Conservation (phyloP, 2,797 vertebrate species). For the Trematomus bernacchii region DNA sequence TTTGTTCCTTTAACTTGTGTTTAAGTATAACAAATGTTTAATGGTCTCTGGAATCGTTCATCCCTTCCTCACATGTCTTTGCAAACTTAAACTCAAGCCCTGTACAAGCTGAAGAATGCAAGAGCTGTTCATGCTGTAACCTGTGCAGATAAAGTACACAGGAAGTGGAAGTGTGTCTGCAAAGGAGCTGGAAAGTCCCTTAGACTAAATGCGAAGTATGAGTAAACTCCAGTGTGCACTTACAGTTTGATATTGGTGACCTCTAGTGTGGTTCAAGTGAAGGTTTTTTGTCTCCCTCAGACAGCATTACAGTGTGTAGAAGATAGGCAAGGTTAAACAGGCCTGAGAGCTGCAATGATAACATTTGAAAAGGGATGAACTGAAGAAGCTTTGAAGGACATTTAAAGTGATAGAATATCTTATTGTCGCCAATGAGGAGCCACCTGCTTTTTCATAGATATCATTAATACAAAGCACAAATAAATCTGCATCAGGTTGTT, state of each 20-base stretch:
- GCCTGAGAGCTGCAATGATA: neutral
- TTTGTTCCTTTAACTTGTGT: neutral
- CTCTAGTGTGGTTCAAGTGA: slow-evolving; percentile 17
- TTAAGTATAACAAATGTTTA: too few relatives aligned
- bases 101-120: slow-evolving; percentile 22
- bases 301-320: neutral
- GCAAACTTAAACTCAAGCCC: slow-evolving; percentile 6
- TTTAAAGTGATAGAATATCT: neutral
- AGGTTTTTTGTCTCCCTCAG: neutral
- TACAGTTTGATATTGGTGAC: neutral
- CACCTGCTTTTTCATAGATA: too few relatives aligned
- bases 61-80: neutral
- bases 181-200: slow-evolving; percentile 50
- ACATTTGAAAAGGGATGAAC: neutral
- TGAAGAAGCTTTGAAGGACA: neutral
- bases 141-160: neutral
- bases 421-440: neutral
- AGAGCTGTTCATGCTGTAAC: slow-evolving; percentile 20
- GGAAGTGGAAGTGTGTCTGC: slow-evolving; percentile 14
- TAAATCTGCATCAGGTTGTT: neutral
- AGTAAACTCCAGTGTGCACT: neutral
- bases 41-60: neutral
- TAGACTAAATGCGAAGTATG: neutral
- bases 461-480: neutral
- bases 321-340: neutral